phyloP scores from a whole-genome alignment of 2,888 invertebrate species.

The Coelinius sp. region DNA sequence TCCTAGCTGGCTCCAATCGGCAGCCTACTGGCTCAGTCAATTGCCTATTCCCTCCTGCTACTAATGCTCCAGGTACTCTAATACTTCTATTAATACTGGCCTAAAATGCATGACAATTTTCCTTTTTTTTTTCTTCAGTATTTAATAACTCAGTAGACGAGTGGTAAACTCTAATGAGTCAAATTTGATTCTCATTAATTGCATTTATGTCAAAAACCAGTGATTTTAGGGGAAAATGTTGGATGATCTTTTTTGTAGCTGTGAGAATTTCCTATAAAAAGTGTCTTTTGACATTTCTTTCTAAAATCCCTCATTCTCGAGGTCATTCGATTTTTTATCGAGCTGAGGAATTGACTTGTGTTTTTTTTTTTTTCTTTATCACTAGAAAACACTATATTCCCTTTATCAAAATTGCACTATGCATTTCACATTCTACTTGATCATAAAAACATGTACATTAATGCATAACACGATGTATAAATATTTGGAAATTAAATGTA shows the following conservation, averaged over 20 bases:
- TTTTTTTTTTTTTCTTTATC: too few relatives aligned
- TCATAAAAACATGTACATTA: neutral
- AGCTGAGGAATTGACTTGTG: too few relatives aligned
- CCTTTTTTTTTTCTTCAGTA: neutral
- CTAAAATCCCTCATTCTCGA: too few relatives aligned
- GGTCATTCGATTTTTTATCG: too few relatives aligned
- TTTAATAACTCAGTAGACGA: conserved; percentile 17
- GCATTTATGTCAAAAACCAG: too few relatives aligned
- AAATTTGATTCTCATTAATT: too few relatives aligned
- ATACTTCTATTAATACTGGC: conserved; percentile 53
- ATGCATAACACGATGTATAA: conserved; percentile 26
- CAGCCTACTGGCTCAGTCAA: conserved; percentile 66
- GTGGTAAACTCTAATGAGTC: too few relatives aligned
- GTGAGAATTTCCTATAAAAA: too few relatives aligned
- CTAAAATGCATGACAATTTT: conserved; percentile 18
- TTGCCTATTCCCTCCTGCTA: conserved; percentile 67
- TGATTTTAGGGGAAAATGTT: too few relatives aligned
- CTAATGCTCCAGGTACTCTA: conserved; percentile 67
- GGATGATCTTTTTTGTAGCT: too few relatives aligned
- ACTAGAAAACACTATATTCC: neutral
- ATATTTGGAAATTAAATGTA: conserved; percentile 54
- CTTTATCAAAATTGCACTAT: conserved; percentile 21
- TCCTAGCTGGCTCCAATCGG: conserved; percentile 68
- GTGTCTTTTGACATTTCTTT: too few relatives aligned
- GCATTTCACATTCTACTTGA: conserved; percentile 32